These are phyloP conservation scores for Leptopilina drosophilae DNA, from an alignment of 2,888 invertebrate genomes.

Conservation along the genomic window DNA sequence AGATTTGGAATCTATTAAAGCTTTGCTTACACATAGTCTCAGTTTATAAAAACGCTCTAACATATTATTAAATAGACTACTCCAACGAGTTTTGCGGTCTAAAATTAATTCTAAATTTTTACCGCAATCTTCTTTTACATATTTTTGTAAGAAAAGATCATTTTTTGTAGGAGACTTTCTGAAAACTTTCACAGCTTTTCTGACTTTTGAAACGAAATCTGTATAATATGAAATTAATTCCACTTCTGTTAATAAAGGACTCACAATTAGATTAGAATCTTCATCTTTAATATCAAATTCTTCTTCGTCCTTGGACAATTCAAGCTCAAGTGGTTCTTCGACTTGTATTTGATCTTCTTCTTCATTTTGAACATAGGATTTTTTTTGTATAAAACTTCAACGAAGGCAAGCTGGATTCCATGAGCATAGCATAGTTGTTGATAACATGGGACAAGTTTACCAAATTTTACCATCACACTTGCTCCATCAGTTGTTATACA, in stretches of 20 bases:
- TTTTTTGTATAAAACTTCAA: constrained; percentile 58
- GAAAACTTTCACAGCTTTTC: constrained; percentile 54
- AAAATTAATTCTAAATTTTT: no score
- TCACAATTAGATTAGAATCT: constrained; percentile 35
- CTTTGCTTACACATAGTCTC: no score
- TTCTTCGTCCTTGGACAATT: constrained; percentile 14
- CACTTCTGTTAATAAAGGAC: constrained; percentile 26
- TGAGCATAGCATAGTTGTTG: no score
- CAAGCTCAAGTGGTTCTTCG: constrained; percentile 39
- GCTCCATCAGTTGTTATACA: constrained; percentile 53
- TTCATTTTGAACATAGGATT: constrained; percentile 10
- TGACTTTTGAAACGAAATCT: constrained; percentile 53
- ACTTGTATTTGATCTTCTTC: constrained; percentile 29
- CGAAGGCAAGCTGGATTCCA: constrained; percentile 51
- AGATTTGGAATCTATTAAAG: no score
- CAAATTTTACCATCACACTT: constrained; percentile 9
- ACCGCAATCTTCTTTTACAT: no score
- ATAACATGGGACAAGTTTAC: no score
- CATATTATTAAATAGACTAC: no score
- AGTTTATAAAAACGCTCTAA: no score
- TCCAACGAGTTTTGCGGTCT: no score
- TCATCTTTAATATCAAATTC: constrained; percentile 23
- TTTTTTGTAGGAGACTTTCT: not conserved
- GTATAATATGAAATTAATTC: constrained; percentile 50
- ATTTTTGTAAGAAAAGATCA: no score